Percentiles rank a stretch among this genome's conserved stretches.
Conservation (phyloP, 1,140 invertebrate species). For the Zaprionus ornatus region DNA sequence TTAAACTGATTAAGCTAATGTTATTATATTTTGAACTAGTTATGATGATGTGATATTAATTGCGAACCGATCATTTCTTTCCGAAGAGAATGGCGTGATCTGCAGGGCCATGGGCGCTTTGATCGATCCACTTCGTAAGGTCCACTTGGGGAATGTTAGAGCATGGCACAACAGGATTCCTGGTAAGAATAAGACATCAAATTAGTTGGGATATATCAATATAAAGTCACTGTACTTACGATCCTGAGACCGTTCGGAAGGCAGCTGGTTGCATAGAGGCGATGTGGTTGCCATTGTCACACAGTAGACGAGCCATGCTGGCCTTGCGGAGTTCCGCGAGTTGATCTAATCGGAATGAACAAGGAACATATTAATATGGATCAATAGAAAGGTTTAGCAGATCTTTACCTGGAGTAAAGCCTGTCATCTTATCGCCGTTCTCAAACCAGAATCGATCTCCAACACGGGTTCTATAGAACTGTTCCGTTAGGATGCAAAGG, state of each 20-base stretch:
- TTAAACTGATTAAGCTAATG: conserved; percentile 69
- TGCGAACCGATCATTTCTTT: conserved; percentile 53
- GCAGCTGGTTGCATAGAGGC: conserved; percentile 89
- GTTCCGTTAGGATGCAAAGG: conserved; percentile 94
- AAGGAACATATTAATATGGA: background rate
- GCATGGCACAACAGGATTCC: conserved; percentile 88
- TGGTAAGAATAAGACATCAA: conserved; percentile 62
- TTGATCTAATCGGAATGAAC: conserved; percentile 87
- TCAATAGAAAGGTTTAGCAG: background rate
- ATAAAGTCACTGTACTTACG: conserved; percentile 84
- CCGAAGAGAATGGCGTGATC: conserved; percentile 60
- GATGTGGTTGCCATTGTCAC: conserved; percentile 93
- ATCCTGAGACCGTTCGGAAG: conserved; percentile 86
- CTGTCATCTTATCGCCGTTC: conserved; percentile 87
- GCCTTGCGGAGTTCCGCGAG: conserved; percentile 92
- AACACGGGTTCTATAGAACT: conserved; percentile 93
- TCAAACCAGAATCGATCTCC: conserved; percentile 95
- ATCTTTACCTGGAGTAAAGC: conserved; percentile 89
- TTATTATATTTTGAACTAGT: conserved; percentile 76
- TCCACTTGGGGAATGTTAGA: conserved; percentile 87
- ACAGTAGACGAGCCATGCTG: conserved; percentile 92
- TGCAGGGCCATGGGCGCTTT: conserved; percentile 56
- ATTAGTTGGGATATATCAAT: background rate
- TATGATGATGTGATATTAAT: conserved; percentile 27
- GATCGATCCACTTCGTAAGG: conserved; percentile 86